Base-by-base conservation (phyloP, 2,113 vertebrate species). In the Maccullochella peelii region DNA sequence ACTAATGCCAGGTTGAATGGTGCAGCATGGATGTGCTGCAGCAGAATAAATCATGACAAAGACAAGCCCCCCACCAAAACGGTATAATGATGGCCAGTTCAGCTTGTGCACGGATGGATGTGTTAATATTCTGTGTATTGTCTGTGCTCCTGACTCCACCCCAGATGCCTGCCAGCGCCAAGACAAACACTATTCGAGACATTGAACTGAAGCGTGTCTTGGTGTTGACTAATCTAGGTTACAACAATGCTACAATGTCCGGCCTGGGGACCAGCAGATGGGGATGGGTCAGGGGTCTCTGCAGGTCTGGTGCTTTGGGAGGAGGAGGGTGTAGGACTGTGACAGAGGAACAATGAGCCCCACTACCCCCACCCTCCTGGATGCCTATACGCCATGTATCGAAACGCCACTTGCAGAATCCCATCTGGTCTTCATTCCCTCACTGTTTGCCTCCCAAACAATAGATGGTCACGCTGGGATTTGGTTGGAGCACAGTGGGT, bases 351-450 rank as follows among this genome's bases (percentile, higher is more conserved):
- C 93, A 94, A 95, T 93, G 83, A 75, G 68, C 84, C 57, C 67
- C 5, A 0, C 82, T 18, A 27, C 82, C 92, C 87, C 89, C 88
- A 58, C 86, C 50, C 59, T 27, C 36, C 14, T 40, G 90, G 87
- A 94, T 96, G 88, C 94, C 93, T 79, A 61, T 83, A 78, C 90
- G 92, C 73, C 62, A 72, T 88, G 80, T 61, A 86, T 91, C 86
- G 80, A 81, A 89, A 91, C 36, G 77, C 83, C 82, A 80, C 84
- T 87, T 18, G 81, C 84, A 69, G 91, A 49, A 79, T 79, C 91
- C 94, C 95, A 96, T 95, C 95, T 96, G 95, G 80, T 94, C 91
- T 73, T 81, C 92, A 89, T 92, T 90, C 89, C 90, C 54, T 85
- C 82, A 89, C 72, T 86, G 82, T 73, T 76, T 75, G 65, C 82